Evolutionary conservation across 2,888 invertebrate genomes (phyloP).

Genomic region (Germaria angustata): DNA sequence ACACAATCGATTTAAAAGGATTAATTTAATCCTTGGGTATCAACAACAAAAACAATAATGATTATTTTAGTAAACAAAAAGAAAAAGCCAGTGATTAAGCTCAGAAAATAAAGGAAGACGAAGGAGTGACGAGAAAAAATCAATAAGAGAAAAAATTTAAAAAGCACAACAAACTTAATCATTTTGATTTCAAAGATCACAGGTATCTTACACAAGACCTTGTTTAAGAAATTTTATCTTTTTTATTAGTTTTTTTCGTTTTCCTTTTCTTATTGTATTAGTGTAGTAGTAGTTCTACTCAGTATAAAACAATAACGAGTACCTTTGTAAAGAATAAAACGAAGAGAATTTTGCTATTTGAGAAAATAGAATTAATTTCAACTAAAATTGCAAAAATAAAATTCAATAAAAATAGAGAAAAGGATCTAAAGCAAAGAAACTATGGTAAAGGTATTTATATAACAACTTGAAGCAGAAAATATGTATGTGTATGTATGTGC

Average conservation of each 20-base stretch:
- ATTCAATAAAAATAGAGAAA: constrained; percentile 7
- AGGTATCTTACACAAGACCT: no score
- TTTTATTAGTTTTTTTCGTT: background rate
- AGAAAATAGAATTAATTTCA: constrained; percentile 68
- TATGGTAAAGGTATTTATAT: constrained; percentile 41
- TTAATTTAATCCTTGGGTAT: background rate
- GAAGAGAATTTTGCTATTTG: constrained; percentile 19
- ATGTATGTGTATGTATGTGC: background rate
- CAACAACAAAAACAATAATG: background rate
- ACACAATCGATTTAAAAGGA: background rate
- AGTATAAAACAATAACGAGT: background rate
- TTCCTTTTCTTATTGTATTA: background rate
- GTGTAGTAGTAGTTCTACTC: background rate
- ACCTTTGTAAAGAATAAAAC: background rate
- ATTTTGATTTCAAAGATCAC: no score
- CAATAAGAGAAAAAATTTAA: background rate
- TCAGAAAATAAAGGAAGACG: background rate
- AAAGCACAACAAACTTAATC: background rate
- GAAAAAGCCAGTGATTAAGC: background rate
- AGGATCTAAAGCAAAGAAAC: constrained; percentile 29
- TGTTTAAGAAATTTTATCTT: no score
- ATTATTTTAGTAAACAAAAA: background rate
- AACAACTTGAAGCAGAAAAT: constrained; percentile 37
- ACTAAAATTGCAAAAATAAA: constrained; percentile 8
- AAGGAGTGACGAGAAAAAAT: background rate